Percentiles rank a stretch among this genome's conserved stretches.
These are phyloP conservation scores for Limenitis camilla DNA, from an alignment of 2,888 invertebrate genomes.

Conservation along the genomic window DNA sequence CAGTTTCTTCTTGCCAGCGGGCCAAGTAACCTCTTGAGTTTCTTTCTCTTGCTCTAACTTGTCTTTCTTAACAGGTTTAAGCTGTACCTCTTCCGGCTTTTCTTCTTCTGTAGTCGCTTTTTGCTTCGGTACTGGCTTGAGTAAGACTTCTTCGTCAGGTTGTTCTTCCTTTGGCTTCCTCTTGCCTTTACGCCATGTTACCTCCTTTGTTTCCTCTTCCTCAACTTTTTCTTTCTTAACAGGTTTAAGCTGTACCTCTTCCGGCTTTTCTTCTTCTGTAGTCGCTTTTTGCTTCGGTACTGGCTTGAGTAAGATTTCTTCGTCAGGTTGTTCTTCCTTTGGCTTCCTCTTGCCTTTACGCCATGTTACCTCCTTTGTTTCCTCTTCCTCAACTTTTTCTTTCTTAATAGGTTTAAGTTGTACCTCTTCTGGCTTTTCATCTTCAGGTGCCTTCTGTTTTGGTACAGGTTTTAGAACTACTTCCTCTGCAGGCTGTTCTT, in stretches of 20 bases:
- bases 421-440: constrained; percentile 75
- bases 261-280: too few species aligned
- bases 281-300: too few species aligned
- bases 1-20: constrained; percentile 6
- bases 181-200: constrained; percentile 37
- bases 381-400: constrained; percentile 37
- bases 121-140: constrained; percentile 48
- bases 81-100: constrained; percentile 63
- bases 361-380: constrained; percentile 40
- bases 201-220: too few species aligned
- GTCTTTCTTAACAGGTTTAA: constrained; percentile 53
- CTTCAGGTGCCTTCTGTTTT: constrained; percentile 51
- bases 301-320: too few species aligned
- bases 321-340: too few species aligned
- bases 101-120: constrained; percentile 37
- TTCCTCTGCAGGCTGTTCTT: constrained; percentile 10
- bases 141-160: constrained; percentile 45
- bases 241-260: too few species aligned
- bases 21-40: constrained; percentile 32
- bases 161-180: constrained; percentile 41
- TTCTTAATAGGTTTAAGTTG: constrained; percentile 56
- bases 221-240: too few species aligned
- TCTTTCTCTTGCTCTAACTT: constrained; percentile 12
- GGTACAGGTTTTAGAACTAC: too few species aligned
- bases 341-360: too few species aligned